Evolutionary conservation across 2,113 vertebrate species (phyloP), one percentile per base, ranked within the genome.

Genomic region (Gorsachius goisagi): DNA sequence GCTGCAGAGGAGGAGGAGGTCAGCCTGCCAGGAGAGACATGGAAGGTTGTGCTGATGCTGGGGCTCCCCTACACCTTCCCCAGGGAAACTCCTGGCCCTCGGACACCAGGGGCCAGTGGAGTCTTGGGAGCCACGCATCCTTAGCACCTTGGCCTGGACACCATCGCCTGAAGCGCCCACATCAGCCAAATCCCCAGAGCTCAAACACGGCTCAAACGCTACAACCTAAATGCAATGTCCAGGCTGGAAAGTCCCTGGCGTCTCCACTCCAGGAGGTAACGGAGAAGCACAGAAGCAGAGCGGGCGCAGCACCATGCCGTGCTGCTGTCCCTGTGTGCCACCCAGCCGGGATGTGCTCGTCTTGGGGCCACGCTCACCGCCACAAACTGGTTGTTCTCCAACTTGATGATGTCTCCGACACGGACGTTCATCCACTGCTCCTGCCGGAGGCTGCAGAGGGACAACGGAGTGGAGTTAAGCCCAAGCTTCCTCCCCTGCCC

Each of bases 341-440:
- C 30, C 39, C 58, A 8, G 28, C 32, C 39, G 5, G 19, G 58
- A 47, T 13, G 1, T 10, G 15, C 47, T 17, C 14, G 1, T 33
- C 11, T 4, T 4, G 3, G 9, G n/a, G 44, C 16, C 28, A 4
- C 53, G 73, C 95, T 67, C 79, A 99, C 99, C 92, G 99, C 99
- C 97, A 99, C 99, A 86, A 99, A 99, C 96, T 99, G 99, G 93
- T 99, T 99, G 97, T 99, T 99, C 95, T 99, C 99, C 95, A 99
- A 92, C 97, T 99, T 99, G 95, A 99, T 99, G 96, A 99, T 99
- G 81, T 99, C 99, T 68, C 99, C 99, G 6, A 99, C 99, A 60
- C 98, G 97, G 77, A 99, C 99, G 4, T 99, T 99, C 99, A 99
- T 99, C 99, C 99, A 99, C 84, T 98, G 99, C 91, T 99, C 99